Base-by-base conservation (phyloP, 2,113 vertebrate species). In the Oryzias curvinotus region DNA sequence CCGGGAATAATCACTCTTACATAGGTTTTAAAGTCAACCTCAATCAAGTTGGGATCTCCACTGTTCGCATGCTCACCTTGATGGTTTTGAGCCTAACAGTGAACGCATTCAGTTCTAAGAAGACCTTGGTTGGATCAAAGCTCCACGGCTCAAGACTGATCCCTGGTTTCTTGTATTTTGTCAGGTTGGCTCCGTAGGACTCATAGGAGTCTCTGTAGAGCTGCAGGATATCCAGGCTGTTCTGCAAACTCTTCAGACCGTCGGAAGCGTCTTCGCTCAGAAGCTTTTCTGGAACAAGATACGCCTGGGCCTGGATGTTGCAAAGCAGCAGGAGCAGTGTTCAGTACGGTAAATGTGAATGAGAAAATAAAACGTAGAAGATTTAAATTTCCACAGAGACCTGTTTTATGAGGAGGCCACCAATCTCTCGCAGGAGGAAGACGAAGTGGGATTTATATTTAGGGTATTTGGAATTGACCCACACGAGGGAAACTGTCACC, bases 321-420 rank as follows among this genome's bases (percentile, higher is more conserved):
- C 43, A 68, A 14, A 28, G 5, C 25, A 73, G 18, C 3, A 28
- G 65, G 13, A 56, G 3, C 7, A 53, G 16, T 46, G 0, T 6
- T 49, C 19, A n/a, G 18, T 5, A 52, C 19, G 17, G 18, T 5
- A 52, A 70, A 15, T 50, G 6, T 17, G 44, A 43, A 43, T 14
- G 54, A 25, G 8, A 26, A 64, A 16, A 58, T n/a, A 15, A 68
- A 53, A 58, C 23, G 6, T 8, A 28, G 30, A 26, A 7, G 45
- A 47, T 48, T 48, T 18, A 5, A 12, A 18, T 18, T 19, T 19
- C 19, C 5, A 10, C 12, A 10, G 7, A 48, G 64, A 98, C 97
- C 95, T 96, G 95, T 56, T 95, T 93, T 12, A 96, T 90, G 74
- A 99, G 92, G 7, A 99, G 93, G 88, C 95, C 96, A 86, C 94